These are phyloP conservation scores for Alauda arvensis DNA, from an alignment of 2,797 vertebrate species.

Conservation along the genomic window DNA sequence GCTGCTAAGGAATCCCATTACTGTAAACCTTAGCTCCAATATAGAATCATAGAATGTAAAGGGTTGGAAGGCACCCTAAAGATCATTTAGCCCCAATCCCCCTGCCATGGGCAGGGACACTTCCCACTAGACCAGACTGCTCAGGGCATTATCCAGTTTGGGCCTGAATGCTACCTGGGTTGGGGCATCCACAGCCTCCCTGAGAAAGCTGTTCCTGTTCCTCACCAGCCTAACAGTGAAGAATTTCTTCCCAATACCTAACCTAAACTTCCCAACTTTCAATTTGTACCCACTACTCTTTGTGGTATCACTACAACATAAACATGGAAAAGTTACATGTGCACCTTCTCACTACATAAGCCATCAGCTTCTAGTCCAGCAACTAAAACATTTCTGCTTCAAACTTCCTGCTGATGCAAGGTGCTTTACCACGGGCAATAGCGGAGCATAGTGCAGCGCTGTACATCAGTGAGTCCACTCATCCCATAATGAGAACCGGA, in stretches of 20 bases:
- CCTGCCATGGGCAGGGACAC: neutral
- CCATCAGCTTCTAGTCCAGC: neutral
- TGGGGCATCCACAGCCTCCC: neutral
- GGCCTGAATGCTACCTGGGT: neutral
- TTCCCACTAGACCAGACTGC: neutral
- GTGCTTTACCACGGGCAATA: fast-evolving
- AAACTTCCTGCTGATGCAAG: neutral
- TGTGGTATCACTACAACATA: neutral
- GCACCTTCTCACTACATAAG: fast-evolving
- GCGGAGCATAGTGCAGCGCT: fast-evolving
- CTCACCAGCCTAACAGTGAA: neutral
- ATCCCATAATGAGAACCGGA: fast-evolving
- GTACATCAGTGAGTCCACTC: no score
- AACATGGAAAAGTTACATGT: neutral
- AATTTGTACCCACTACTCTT: neutral
- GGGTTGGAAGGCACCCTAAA: neutral
- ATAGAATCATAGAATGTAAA: neutral
- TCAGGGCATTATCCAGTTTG: neutral
- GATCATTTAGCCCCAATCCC: neutral
- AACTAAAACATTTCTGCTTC: neutral
- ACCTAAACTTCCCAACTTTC: neutral
- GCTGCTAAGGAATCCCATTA: neutral
- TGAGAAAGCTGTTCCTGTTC: neutral
- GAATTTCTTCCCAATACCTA: neutral
- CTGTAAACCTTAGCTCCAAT: neutral